Percentiles rank a stretch among this genome's conserved stretches.
Conservation (phyloP, 2,113 vertebrate species). For the Zosterops borbonicus region DNA sequence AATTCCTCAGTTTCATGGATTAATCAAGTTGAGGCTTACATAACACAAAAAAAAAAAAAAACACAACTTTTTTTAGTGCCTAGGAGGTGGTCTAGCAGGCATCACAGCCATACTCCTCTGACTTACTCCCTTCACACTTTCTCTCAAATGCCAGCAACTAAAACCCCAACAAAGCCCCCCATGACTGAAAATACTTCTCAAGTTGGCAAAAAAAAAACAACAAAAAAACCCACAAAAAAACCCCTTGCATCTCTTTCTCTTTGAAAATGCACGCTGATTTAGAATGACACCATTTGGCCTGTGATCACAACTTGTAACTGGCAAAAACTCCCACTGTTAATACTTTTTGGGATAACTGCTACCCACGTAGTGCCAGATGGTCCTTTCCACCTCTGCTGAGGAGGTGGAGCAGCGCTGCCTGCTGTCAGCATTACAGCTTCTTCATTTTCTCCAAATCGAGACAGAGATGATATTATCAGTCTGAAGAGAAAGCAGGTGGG, state of each 20-base stretch:
- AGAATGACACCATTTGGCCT: slow-evolving; percentile 56
- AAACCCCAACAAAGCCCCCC: not conserved
- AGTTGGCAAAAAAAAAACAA: slow-evolving; percentile 10
- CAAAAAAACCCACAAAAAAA: not conserved
- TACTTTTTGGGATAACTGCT: slow-evolving; percentile 60
- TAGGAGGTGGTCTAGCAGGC: slow-evolving; percentile 37
- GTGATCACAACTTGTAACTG: slow-evolving; percentile 67
- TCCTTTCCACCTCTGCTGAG: slow-evolving; percentile 63
- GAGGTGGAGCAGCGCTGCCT: slow-evolving; percentile 61
- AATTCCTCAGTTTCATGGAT: not conserved
- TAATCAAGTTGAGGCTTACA: not conserved
- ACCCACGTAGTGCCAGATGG: slow-evolving; percentile 60
- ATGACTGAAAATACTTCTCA: not conserved
- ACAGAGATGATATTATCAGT: not conserved
- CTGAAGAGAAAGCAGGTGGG: not conserved
- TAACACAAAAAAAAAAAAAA: not conserved
- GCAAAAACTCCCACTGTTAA: slow-evolving; percentile 62
- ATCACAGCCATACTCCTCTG: not conserved
- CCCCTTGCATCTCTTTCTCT: not conserved
- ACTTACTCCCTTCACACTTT: not conserved
- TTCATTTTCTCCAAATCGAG: not conserved
- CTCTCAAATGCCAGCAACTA: not conserved
- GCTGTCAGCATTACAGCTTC: slow-evolving; percentile 4
- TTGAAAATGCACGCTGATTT: not conserved
- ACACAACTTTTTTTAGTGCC: not conserved